These are phyloP conservation scores for Scaptomyza polygonia DNA, from an alignment of 2,888 invertebrate species.

Conservation along the genomic window DNA sequence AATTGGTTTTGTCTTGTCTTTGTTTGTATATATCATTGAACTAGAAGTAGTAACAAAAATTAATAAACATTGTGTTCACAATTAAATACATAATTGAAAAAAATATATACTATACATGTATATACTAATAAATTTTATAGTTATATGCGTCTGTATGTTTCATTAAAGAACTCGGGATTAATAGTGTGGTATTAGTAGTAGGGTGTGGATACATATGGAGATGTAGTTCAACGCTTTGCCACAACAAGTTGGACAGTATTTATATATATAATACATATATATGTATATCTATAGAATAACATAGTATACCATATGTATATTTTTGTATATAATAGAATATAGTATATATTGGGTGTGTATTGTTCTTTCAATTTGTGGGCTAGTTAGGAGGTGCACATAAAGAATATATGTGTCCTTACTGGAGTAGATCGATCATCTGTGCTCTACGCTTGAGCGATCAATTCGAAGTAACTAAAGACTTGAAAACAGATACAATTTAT, in stretches of 20 bases:
- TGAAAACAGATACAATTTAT: slow-evolving; percentile 20
- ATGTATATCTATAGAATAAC: slow-evolving; percentile 12
- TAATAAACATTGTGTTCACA: slow-evolving; percentile 46
- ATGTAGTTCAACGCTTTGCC: slow-evolving; percentile 13
- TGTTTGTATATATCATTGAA: slow-evolving; percentile 29
- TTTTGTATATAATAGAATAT: slow-evolving; percentile 16
- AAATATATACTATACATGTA: slow-evolving; percentile 19
- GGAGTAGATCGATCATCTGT: slow-evolving; percentile 12
- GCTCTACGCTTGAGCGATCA: slow-evolving; percentile 3
- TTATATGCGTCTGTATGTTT: slow-evolving; percentile 11
- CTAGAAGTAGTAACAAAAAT: slow-evolving; percentile 47
- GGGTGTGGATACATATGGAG: slow-evolving; percentile 8
- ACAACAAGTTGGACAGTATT: slow-evolving; percentile 33
- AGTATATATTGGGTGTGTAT: slow-evolving; percentile 32
- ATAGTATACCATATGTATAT: slow-evolving; percentile 2
- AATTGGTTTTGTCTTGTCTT: slow-evolving; percentile 18
- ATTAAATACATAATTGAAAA: slow-evolving; percentile 48
- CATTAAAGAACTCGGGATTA: slow-evolving; percentile 19
- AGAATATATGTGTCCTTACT: slow-evolving; percentile 26
- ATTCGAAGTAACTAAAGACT: slow-evolving; percentile 27
- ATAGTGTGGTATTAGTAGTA: slow-evolving; percentile 18
- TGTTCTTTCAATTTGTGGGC: slow-evolving; percentile 48
- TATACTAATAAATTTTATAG: slow-evolving; percentile 12
- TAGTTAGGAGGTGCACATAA: slow-evolving; percentile 43
- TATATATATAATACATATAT: slow-evolving; percentile 2